Conservation (phyloP, 2,888 invertebrate species). For the Ophraella communa region DNA sequence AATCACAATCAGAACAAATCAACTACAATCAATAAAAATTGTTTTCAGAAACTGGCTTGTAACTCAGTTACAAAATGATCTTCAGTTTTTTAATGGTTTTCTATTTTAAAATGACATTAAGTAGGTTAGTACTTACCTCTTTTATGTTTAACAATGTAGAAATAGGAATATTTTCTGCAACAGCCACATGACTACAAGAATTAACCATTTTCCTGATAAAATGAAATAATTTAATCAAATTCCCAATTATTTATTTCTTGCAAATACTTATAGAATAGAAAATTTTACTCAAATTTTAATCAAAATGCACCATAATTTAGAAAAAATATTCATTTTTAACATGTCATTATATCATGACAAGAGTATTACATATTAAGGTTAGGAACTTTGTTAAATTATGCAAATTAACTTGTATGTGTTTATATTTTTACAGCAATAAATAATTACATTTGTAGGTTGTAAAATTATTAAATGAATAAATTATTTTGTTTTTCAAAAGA, state of each 20-base stretch:
- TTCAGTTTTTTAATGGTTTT: conserved; percentile 13
- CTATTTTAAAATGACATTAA: background rate
- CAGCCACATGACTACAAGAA: conserved; percentile 52
- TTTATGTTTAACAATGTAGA: conserved; percentile 49
- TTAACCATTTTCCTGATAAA: conserved; percentile 39
- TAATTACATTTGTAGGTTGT: background rate
- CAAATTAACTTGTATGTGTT: no score
- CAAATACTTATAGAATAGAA: no score
- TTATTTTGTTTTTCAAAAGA: background rate
- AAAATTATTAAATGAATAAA: background rate
- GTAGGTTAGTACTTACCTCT: conserved; percentile 46
- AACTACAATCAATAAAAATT: conserved; percentile 25
- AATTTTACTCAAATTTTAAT: conserved; percentile 3
- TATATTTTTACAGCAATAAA: no score
- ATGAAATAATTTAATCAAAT: conserved; percentile 7
- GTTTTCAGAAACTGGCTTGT: conserved; percentile 1
- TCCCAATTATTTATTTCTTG: conserved; percentile 5
- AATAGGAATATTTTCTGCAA: conserved; percentile 53
- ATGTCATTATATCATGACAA: conserved; percentile 5
- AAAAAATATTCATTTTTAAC: background rate
- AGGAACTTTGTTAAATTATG: conserved; percentile 1
- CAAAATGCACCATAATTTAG: conserved; percentile 7
- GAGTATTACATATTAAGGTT: conserved; percentile 1
- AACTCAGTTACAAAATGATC: background rate
- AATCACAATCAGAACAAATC: conserved; percentile 75